Evolutionary conservation across 2,888 invertebrate species (phyloP), one percentile per base, ranked within the genome.

Genomic region (Himalopsyche kuldschensis): DNA sequence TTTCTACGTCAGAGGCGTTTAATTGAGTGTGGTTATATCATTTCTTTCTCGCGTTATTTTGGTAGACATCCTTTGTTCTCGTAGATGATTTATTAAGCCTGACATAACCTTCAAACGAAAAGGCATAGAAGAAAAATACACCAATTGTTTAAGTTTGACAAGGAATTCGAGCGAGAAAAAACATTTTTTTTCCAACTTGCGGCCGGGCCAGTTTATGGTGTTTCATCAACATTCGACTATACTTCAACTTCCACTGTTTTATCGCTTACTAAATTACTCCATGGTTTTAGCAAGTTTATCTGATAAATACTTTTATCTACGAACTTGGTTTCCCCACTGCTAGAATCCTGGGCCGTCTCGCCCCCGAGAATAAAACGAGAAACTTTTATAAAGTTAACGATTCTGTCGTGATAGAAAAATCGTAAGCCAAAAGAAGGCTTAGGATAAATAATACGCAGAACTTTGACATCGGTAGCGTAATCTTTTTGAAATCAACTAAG

Each of bases 251-350:
- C 46, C 46, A 47, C 81, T 75, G 75, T 82, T 81, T 82, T 84
- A 82, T 84, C 79, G 82, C 82, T 80, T 80, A 27, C 82, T 79
- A 84, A 84, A 84, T 84, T 82, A 82, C 84, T 82, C 35, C 77
- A 75, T 75, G 79, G 76, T 76, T 78, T 80, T 82, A 79, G 78
- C 80, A 46, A 82, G 80, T 84, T 80, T 80, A 83, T 84, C 84
- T 78, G 84, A 84, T 83, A 84, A 83, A 84, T 80, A 82, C 82
- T 84, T 84, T 82, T 69, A 76, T 82, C 82, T 78, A 15, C 69
- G 30, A 69, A 69, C 69, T 69, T 69, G 69, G 41, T 69, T 27
- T 27, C 69, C 69, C 69, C 27, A 24, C 27, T 69, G 69, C 69
- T 15, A 69, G 69, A 69, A 69, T 15, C 69, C 69, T 69, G 24